Base-by-base conservation (phyloP, 2,888 invertebrate species). In the Sarcophaga rosellei region DNA sequence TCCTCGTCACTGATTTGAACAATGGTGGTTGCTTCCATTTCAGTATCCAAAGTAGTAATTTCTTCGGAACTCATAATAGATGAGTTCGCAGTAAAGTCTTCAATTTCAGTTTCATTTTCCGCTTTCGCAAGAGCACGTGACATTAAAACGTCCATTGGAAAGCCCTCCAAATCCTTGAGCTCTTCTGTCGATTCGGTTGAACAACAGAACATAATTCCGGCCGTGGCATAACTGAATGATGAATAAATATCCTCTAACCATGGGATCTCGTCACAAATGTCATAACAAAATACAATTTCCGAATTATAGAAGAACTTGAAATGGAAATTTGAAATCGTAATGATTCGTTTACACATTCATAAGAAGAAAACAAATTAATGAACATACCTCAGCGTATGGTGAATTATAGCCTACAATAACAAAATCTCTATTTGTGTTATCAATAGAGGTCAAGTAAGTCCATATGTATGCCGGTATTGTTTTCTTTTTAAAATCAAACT, bases 131-230 rank as follows among this genome's bases (percentile, higher is more conserved):
- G 0, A 1, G 15, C 5, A 20, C 70, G 72, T 47, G 59, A 15
- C 5, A 1, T n/a, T 59, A 77, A 61, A 53, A 85, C 23, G 12
- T 85, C 63, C n/a, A 69, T 45, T 65, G 88, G 85, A 87, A 88
- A 74, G 21, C 69, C 73, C 6, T 74, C 21, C 63, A 85, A 76
- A 45, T 61, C n/a, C 10, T 80, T 76, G 4, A 20, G 61, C 4
- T 69, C 45, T 4, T 20, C 20, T 2, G 87, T 65, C 15, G 79
- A 83, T 68, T 87, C 85, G 0, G 84, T 61, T 3, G 79, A 77
- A 15, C 88, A 88, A 15, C 88, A 88, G n/a, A 88, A 88, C 65
- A 72, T 74, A 2, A 85, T 35, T 10, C 88, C 88, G 44, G 87
- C 83, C 5, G 79, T 81, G 12, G 79, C 59, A 78, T 62, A 70